Evolutionary conservation across 2,797 vertebrate genomes (phyloP).

Genomic region (Clangula hyemalis): DNA sequence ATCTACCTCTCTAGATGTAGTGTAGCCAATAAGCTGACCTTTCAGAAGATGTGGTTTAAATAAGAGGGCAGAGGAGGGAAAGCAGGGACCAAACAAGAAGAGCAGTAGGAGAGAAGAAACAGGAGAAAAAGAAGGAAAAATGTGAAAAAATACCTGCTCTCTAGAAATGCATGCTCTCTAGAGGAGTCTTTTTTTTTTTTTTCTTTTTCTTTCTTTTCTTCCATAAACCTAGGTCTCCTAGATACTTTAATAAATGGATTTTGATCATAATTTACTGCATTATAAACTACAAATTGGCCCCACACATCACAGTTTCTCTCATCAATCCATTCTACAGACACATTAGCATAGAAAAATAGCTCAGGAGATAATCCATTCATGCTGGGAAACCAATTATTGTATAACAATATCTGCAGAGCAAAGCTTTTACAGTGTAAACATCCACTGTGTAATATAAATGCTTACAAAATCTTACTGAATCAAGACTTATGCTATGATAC

Average conservation of each 20-base stretch:
- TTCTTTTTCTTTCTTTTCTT: background rate
- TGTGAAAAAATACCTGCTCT: background rate
- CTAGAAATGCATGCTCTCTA: background rate
- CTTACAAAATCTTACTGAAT: background rate
- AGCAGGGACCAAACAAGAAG: background rate
- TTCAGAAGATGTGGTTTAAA: background rate
- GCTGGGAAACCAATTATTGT: slow-evolving; percentile 18
- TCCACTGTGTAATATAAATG: background rate
- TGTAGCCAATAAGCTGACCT: background rate
- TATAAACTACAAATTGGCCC: slow-evolving; percentile 33
- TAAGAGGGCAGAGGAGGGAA: background rate
- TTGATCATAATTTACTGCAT: slow-evolving; percentile 50
- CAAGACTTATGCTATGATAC: background rate
- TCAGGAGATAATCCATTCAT: slow-evolving; percentile 49
- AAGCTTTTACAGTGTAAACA: slow-evolving; percentile 14
- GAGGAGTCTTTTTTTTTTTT: background rate
- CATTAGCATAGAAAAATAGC: slow-evolving; percentile 35
- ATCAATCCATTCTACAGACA: background rate
- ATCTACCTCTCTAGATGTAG: background rate
- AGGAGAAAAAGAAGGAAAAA: background rate
- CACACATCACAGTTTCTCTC: slow-evolving; percentile 13
- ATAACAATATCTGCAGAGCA: background rate
- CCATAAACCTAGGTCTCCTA: background rate
- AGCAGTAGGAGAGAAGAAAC: background rate
- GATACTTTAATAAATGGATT: slow-evolving; percentile 35